A percentile compares a stretch with the other conserved stretches of the same genome.
phyloP scores from a whole-genome alignment of 2,797 vertebrate genomes.

The Enteromius thamalakanensis region DNA sequence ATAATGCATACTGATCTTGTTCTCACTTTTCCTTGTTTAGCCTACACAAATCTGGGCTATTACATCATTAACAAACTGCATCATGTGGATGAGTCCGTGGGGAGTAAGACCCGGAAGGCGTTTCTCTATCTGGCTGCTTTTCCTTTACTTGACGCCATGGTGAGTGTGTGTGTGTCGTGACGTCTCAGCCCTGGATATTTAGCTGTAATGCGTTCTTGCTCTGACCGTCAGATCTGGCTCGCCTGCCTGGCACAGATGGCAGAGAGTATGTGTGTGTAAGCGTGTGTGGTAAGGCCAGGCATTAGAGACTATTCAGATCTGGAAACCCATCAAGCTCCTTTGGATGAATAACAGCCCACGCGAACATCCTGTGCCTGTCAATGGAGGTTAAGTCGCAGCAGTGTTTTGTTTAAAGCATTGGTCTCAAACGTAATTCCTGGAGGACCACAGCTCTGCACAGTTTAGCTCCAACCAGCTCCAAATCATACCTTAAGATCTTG shows the following conservation, averaged over 20 bases:
- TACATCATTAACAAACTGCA: conserved; percentile 99
- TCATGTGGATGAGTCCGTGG: conserved; percentile 97
- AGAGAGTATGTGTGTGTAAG: conserved; percentile 3
- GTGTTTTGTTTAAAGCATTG: background rate
- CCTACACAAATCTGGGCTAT: conserved; percentile 97
- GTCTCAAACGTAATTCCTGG: too few species aligned
- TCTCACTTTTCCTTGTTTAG: conserved; percentile 68
- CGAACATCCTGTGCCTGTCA: conserved; percentile 16
- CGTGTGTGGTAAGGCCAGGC: conserved; percentile 6
- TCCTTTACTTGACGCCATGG: conserved; percentile 97
- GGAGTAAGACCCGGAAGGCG: conserved; percentile 92
- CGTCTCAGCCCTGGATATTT: conserved; percentile 4
- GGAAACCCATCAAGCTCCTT: conserved; percentile 23
- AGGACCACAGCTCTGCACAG: too few species aligned
- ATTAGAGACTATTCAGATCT: conserved; percentile 25
- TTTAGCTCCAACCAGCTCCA: too few species aligned
- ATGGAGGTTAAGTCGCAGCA: conserved; percentile 2
- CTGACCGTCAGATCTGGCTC: conserved; percentile 29
- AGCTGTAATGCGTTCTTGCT: background rate
- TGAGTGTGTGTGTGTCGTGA: conserved; percentile 77
- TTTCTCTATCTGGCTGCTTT: conserved; percentile 97
- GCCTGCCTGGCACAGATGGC: conserved; percentile 47
- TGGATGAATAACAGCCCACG: background rate
- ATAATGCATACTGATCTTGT: background rate
- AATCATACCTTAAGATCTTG: too few species aligned